A percentile compares a stretch with the other conserved stretches of the same genome.
phyloP scores from a whole-genome alignment of 2,888 invertebrate genomes.

The Tenthredo scrophulariae region DNA sequence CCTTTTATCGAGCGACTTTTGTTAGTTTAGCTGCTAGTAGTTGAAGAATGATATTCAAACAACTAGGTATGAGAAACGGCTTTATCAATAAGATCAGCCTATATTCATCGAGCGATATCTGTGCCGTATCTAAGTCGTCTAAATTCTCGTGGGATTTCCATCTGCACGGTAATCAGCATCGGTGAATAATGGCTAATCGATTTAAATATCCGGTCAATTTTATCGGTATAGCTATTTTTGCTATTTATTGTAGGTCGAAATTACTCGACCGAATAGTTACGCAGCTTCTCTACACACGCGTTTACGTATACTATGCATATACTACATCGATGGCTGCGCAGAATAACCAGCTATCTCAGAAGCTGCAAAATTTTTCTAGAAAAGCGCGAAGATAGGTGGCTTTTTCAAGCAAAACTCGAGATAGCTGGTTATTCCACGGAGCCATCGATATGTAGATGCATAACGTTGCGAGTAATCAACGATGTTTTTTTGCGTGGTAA shows the following conservation, averaged over 20 bases:
- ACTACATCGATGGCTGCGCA: too few species aligned
- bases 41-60: neutral
- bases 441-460: neutral
- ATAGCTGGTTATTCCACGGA: too few species aligned
- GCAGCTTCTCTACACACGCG: neutral
- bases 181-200: neutral
- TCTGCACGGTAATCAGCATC: neutral
- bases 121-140: neutral
- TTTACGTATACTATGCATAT: neutral
- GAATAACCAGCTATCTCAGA: too few species aligned
- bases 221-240: neutral
- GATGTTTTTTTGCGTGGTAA: neutral
- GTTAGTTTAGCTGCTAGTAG: neutral
- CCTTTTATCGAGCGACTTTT: neutral
- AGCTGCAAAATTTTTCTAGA: too few species aligned
- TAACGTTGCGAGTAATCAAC: neutral
- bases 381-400: too few species aligned
- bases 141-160: conserved; percentile 1
- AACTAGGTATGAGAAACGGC: neutral
- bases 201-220: neutral
- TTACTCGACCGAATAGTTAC: neutral
- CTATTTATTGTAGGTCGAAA: conserved; percentile 4
- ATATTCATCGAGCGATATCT: neutral
- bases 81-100: neutral
- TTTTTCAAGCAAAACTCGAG: too few species aligned